Conservation (phyloP, 30 jellyfish, hydroid and myxozoan species). For the Aurelia coerulea region DNA sequence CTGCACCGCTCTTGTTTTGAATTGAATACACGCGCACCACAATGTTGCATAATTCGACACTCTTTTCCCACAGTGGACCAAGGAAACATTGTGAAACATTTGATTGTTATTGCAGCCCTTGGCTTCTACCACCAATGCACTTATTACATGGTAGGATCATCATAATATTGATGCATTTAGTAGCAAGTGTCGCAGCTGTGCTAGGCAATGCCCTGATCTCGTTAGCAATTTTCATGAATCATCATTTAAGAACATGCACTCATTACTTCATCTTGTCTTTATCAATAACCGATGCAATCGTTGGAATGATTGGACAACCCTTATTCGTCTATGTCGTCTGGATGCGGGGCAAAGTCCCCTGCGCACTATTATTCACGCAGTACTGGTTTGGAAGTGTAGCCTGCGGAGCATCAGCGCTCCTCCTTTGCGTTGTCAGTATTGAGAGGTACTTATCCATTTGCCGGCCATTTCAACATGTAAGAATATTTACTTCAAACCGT, state of each 20-base stretch:
- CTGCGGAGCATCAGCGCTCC: conserved; percentile 52
- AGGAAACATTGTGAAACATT: no score
- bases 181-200: conserved; percentile 1
- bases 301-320: conserved; percentile 39
- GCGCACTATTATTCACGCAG: conserved; percentile 11
- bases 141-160: background rate
- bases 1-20: no score
- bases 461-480: conserved; percentile 26
- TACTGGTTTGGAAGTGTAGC: conserved; percentile 41
- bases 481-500: background rate
- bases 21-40: no score
- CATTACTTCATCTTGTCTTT: conserved; percentile 22
- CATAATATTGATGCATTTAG: background rate
- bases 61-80: no score
- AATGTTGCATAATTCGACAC: no score
- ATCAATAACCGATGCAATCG: conserved; percentile 25
- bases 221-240: background rate
- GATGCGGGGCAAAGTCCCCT: background rate
- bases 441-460: conserved; percentile 34
- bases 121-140: conserved; percentile 24
- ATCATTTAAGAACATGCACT: conserved; percentile 8
- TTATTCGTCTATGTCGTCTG: conserved; percentile 19
- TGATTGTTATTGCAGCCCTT: background rate
- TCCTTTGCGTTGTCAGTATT: conserved; percentile 20
- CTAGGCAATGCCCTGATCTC: conserved; percentile 16